Evolutionary conservation across 2,888 invertebrate genomes (phyloP), one percentile per base, ranked within the genome.

Genomic region (Yponomeuta sedellus): DNA sequence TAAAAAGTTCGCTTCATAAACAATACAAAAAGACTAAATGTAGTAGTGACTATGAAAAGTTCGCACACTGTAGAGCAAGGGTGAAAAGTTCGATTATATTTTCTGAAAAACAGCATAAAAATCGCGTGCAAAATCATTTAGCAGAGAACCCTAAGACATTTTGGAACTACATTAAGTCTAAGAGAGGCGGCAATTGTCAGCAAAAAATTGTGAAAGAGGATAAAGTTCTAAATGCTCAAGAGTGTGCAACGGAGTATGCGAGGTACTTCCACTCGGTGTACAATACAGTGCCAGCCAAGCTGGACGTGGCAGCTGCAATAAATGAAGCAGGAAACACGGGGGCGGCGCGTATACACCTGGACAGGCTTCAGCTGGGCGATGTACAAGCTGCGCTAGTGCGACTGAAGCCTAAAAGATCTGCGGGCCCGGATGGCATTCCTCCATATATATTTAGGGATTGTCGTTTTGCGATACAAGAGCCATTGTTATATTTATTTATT

Each of bases 1-100:
- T 52, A 22, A 71, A 70, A 61, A 58, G 64, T 5, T 44, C n/a
- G n/a, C 64, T 67, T 8, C 72, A 71, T 67, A 69, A 68, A 56
- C 44, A 25, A 11, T 71, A 66, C 34, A 71, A 71, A 66, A 11
- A n/a, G 5, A 70, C 57, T 19, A 62, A 58, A 5, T 64, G 34
- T 20, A 16, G 10, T 10, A 11, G 10, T 11, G 67, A 67, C 25
- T 70, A 70, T 40, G 28, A 65, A 10, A 22, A 39, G n/a, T 70
- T 68, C 40, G 64, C 69, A 0, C 12, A 39, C 39, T 67, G 57
- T 28, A 66, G 70, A 20, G 22, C 65, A 10, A 39, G 52, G 19
- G 59, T 69, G 10, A 71, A 69, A 39, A 40, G 22, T 25, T 64
- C 52, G 12, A 67, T 69, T 34, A 19, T 34, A 5, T 6, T 6